phyloP scores from a whole-genome alignment of 2,888 invertebrate genomes.

The Gymnocheta viridis region DNA sequence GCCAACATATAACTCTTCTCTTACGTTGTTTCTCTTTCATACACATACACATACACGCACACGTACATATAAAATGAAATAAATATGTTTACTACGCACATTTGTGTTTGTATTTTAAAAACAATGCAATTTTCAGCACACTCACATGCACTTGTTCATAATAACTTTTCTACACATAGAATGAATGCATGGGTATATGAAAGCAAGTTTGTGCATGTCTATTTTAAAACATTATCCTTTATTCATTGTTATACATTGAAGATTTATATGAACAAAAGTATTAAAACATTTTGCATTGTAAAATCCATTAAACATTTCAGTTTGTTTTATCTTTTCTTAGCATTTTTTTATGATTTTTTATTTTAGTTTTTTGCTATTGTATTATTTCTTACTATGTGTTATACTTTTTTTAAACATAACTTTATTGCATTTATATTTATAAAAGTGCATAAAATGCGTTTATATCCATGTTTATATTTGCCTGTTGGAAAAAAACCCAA shows the following conservation, averaged over 20 bases:
- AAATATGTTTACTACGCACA: neutral
- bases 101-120: slow-evolving; percentile 21
- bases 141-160: neutral
- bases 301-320: slow-evolving; percentile 55
- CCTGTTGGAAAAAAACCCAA: neutral
- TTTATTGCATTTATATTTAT: slow-evolving; percentile 28
- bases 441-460: slow-evolving; percentile 10
- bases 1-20: neutral
- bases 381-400: slow-evolving; percentile 1
- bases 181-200: neutral
- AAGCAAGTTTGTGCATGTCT: slow-evolving; percentile 9
- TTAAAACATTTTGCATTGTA: slow-evolving; percentile 41
- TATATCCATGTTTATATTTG: neutral
- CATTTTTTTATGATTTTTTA: neutral
- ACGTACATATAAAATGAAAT: neutral
- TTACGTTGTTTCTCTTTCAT: neutral
- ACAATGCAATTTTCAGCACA: slow-evolving; percentile 29
- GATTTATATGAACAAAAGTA: slow-evolving; percentile 43
- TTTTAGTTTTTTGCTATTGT: slow-evolving; percentile 1
- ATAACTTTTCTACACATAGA: neutral
- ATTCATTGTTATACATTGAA: slow-evolving; percentile 43
- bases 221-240: slow-evolving; percentile 12
- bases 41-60: neutral
- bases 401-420: slow-evolving; percentile 9
- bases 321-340: slow-evolving; percentile 22